Percentiles rank a stretch among this genome's conserved stretches.
These are phyloP conservation scores for Hemiprocne comata DNA, from an alignment of 2,113 vertebrate genomes.

Conservation along the genomic window DNA sequence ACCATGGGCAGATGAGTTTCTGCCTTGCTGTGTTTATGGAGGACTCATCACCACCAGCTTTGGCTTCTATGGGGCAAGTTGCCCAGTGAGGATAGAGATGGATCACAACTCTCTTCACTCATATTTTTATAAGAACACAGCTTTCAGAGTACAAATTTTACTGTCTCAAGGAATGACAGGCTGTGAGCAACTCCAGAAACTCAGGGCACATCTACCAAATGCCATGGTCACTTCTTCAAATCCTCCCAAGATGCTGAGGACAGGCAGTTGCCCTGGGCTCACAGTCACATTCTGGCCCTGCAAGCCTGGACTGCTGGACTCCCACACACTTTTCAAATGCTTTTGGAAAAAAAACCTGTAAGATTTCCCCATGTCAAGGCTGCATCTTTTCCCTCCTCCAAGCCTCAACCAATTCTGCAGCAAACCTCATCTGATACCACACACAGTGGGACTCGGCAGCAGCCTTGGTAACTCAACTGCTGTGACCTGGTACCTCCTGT, in stretches of 20 bases:
- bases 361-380: background rate
- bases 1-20: background rate
- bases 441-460: accelerated
- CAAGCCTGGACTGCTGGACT: background rate
- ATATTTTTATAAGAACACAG: background rate
- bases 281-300: background rate
- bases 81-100: background rate
- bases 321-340: background rate
- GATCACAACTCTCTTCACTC: background rate
- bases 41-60: background rate
- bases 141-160: background rate
- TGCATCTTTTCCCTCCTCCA: background rate
- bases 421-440: background rate
- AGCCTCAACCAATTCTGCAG: background rate
- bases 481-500: background rate
- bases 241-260: background rate
- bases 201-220: background rate
- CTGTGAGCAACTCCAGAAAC: background rate
- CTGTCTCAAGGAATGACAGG: background rate
- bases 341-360: background rate
- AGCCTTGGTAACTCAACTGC: background rate
- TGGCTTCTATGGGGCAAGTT: accelerated
- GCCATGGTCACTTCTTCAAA: background rate
- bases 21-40: background rate
- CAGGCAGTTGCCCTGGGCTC: background rate